A percentile compares a stretch with the other conserved stretches of the same genome.
phyloP scores from a whole-genome alignment of 2,113 vertebrate species.

The Alces alces region DNA sequence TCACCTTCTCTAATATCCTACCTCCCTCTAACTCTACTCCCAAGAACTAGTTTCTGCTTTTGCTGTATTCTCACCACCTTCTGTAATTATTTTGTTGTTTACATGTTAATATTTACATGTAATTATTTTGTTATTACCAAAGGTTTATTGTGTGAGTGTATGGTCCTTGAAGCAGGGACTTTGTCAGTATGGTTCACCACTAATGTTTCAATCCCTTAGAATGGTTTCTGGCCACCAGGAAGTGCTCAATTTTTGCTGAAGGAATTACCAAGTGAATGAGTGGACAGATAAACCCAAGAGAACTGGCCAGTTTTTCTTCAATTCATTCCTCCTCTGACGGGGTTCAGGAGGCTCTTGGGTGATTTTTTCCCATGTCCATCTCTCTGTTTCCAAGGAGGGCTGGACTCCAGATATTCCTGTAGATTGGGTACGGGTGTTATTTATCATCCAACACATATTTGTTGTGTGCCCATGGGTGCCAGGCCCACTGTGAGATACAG shows the following conservation, averaged over 20 bases:
- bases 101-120: too few relatives aligned
- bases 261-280: background rate
- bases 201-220: background rate
- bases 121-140: background rate
- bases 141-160: background rate
- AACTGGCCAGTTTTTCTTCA: background rate
- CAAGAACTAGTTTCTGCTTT: background rate
- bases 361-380: background rate
- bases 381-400: background rate
- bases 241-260: background rate
- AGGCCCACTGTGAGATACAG: background rate
- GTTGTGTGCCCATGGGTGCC: background rate
- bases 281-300: background rate
- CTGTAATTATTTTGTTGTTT: background rate
- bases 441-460: background rate
- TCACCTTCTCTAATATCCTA: background rate
- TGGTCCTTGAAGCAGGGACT: background rate
- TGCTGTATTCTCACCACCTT: background rate
- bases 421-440: background rate
- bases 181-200: background rate
- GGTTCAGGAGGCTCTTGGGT: background rate
- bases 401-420: background rate
- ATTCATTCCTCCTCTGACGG: background rate
- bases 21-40: background rate
- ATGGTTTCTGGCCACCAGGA: background rate